phyloP scores from a whole-genome alignment of 2,113 vertebrate genomes.

The Macaca nemestrina region DNA sequence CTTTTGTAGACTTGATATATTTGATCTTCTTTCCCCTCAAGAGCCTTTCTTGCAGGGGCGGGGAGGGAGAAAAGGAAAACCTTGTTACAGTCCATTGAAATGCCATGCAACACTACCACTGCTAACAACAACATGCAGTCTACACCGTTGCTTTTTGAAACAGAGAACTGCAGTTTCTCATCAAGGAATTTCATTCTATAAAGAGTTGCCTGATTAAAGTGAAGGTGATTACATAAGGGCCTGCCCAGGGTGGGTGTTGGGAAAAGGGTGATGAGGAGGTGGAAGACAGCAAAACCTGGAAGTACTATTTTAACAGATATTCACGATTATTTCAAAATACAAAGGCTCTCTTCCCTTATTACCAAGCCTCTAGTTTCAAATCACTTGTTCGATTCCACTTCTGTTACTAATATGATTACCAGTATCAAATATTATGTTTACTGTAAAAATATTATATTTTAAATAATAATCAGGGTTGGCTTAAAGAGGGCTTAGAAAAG shows the following conservation, averaged over 20 bases:
- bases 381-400: not conserved
- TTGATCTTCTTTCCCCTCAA: not conserved
- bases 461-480: not conserved
- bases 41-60: accelerated
- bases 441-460: not conserved
- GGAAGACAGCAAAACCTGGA: not conserved
- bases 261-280: too few species aligned
- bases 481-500: not conserved
- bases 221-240: not conserved
- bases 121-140: not conserved
- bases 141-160: not conserved
- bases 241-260: not conserved
- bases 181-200: not conserved
- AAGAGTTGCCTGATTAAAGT: not conserved
- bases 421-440: not conserved
- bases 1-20: not conserved
- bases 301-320: not conserved
- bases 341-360: not conserved
- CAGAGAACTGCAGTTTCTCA: not conserved
- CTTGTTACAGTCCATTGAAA: not conserved
- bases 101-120: not conserved
- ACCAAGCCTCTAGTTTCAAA: not conserved
- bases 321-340: not conserved
- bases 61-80: not conserved
- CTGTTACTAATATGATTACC: not conserved